Conservation (phyloP, 2,113 vertebrate genomes). For the Zapornia atra region DNA sequence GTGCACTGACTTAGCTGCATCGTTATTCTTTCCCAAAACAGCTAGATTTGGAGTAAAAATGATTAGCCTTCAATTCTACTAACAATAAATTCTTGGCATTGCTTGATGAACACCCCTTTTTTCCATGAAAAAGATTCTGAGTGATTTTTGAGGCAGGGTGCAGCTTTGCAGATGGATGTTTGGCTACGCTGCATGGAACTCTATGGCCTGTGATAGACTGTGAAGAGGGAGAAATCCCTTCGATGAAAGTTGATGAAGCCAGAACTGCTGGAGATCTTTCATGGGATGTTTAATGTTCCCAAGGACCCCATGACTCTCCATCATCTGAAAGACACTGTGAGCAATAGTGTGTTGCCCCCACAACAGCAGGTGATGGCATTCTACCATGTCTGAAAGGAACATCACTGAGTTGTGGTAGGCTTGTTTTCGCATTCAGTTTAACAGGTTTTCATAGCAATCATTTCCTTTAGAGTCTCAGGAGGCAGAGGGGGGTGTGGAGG, state of each 20-base stretch:
- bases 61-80: neutral
- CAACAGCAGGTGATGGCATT: neutral
- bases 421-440: neutral
- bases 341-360: neutral
- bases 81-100: neutral
- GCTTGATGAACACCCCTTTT: neutral
- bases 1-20: neutral
- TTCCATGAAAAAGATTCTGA: neutral
- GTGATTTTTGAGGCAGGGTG: neutral
- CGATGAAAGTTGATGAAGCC: neutral
- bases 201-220: neutral
- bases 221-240: neutral
- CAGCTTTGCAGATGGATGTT: neutral
- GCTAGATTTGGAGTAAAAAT: neutral
- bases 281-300: neutral
- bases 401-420: neutral
- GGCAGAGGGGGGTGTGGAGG: neutral
- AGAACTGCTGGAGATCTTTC: neutral
- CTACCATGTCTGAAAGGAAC: neutral
- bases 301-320: neutral
- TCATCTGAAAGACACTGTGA: neutral
- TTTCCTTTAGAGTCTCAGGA: neutral
- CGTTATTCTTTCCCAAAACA: neutral
- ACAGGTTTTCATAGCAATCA: neutral
- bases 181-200: neutral